phyloP scores from a whole-genome alignment of 2,113 vertebrate species.

The Edolisoma coerulescens region DNA sequence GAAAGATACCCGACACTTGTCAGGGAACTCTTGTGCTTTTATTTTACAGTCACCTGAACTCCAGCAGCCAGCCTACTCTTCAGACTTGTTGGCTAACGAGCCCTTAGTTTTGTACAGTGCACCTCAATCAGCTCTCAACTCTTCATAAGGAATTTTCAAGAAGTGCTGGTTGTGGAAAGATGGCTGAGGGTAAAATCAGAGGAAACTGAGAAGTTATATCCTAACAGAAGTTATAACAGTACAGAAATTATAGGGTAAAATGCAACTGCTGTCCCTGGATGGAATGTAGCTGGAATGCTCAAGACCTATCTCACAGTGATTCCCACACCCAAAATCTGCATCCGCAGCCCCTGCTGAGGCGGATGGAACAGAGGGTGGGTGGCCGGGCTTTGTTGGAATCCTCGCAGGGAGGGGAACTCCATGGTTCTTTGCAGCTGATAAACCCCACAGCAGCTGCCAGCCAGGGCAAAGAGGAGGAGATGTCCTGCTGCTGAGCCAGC shows the following conservation, averaged over 20 bases:
- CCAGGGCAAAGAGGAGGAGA: not conserved
- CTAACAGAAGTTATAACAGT: not conserved
- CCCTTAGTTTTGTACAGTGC: not conserved
- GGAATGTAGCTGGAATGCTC: not conserved
- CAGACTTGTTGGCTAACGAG: not conserved
- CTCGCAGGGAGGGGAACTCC: not conserved
- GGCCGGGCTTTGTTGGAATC: not conserved
- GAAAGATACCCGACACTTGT: accelerated
- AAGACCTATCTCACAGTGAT: not conserved
- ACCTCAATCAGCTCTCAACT: not conserved
- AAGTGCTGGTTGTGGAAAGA: not conserved
- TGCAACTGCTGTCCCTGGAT: not conserved
- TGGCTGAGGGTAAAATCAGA: not conserved
- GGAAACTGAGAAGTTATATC: not conserved
- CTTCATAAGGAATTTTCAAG: not conserved
- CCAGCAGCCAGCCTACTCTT: not conserved
- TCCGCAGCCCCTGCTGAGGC: not conserved
- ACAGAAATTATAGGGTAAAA: not conserved
- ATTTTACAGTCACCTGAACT: not conserved
- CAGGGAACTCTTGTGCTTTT: not conserved
- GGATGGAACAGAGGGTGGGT: not conserved
- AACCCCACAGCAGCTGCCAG: not conserved
- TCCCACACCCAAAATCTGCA: not conserved
- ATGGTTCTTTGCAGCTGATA: not conserved
- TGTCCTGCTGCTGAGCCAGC: not conserved